Evolutionary conservation across 1,140 invertebrate species (phyloP), one percentile per base, ranked within the genome.

Genomic region (Megathymus violae): DNA sequence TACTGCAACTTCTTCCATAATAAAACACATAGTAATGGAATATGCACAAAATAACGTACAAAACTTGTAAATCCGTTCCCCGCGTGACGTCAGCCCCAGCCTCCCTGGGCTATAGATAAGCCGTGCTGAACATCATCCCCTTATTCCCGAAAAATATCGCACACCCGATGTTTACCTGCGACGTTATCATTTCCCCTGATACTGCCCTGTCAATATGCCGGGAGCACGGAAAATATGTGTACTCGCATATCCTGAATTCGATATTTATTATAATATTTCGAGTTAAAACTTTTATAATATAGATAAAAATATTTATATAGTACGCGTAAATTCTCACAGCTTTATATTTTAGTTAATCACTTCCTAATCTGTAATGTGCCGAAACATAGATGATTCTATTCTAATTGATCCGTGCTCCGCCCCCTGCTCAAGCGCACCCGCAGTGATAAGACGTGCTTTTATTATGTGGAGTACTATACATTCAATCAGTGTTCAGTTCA

Each of bases 61-160:
- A 31, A 31, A 31, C 3, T 31, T 31, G 7, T 31, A 7, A 31
- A 31, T 9, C 27, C 4, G 27, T 4, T 3, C 4, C 4, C 14
- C 41, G 36, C n/a, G 15, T 36, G 9, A 19, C 48, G 17, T 14
- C 38, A 14, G 38, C 34, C 10, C 41, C 11, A 31, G 4, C 14
- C 50, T n/a, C 50, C 50, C 7, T 14, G 4, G 34, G 11, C 50
- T 31, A 10, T 11, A 25, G 50, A 52, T 52, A 52, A 52, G 50
- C 50, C 31, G 34, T 22, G 6, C n/a, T n/a, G n/a, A n/a, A n/a
- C 51, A 40, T 41, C 14, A n/a, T 14, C 7, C 11, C 10, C 17
- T 41, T 41, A 15, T 54, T 54, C 51, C 51, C 51, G 19, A 54
- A 54, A 54, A 54, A 54, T 54, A 54, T 54, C 40, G 22, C 40